A percentile compares a stretch with the other conserved stretches of the same genome.
Conservation (phyloP, 2,888 invertebrate species). For the Caenorhabditis sp. region DNA sequence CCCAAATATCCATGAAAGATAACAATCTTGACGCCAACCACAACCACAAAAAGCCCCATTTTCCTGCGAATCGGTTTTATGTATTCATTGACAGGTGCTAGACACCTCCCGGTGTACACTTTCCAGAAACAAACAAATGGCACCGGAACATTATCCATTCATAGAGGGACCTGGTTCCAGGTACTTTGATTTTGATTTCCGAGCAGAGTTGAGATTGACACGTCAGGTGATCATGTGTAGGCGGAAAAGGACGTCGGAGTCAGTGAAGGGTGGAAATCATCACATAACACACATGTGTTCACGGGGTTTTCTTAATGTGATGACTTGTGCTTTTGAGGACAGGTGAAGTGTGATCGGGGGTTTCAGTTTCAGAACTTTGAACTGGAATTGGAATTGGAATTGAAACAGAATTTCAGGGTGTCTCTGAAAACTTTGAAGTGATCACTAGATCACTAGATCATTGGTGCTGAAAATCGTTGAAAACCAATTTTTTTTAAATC, state of each 20-base stretch:
- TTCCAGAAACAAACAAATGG: constrained; percentile 22
- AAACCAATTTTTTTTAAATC: too few species aligned
- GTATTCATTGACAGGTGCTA: constrained; percentile 17
- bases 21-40: neutral
- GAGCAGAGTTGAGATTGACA: too few species aligned
- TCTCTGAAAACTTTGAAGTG: too few species aligned
- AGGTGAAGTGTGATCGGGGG: neutral
- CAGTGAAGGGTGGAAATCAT: constrained; percentile 29
- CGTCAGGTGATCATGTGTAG: constrained; percentile 32
- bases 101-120: neutral
- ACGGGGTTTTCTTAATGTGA: neutral
- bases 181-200: neutral
- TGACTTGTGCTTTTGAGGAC: too few species aligned
- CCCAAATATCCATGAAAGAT: too few species aligned
- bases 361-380: neutral
- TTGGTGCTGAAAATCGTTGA: too few species aligned
- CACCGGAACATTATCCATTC: constrained; percentile 31
- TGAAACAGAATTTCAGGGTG: too few species aligned
- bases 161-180: constrained; percentile 9
- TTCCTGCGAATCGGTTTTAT: neutral
- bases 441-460: too few species aligned
- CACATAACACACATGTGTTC: constrained; percentile 28
- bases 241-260: constrained; percentile 12
- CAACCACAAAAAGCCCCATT: neutral
- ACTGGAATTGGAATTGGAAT: too few species aligned